Evolutionary conservation across 2,888 invertebrate species (phyloP).

Genomic region (Athalia rosae): DNA sequence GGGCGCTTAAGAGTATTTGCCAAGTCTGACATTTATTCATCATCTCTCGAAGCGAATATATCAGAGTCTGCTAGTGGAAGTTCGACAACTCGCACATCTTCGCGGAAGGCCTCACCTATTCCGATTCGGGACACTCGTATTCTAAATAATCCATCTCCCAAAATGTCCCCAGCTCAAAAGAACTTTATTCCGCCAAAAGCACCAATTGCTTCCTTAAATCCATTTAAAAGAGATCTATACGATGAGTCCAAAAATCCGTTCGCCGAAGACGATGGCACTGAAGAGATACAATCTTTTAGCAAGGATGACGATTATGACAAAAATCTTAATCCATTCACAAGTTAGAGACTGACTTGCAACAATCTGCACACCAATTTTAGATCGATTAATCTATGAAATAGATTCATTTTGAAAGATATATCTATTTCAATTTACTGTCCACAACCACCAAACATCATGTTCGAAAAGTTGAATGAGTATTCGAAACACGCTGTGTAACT

Average conservation of each 20-base stretch:
- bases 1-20: constrained; percentile 57
- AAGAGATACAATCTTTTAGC: constrained; percentile 77
- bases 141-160: constrained; percentile 65
- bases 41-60: constrained; percentile 79
- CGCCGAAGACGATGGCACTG: constrained; percentile 75
- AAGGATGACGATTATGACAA: constrained; percentile 81
- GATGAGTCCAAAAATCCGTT: constrained; percentile 82
- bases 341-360: constrained; percentile 1
- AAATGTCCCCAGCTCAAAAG: constrained; percentile 66
- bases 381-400: constrained; percentile 5
- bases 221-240: constrained; percentile 74
- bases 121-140: constrained; percentile 66
- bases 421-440: constrained; percentile 2
- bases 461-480: constrained; percentile 7
- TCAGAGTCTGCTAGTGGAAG: constrained; percentile 59
- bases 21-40: constrained; percentile 74
- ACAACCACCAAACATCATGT: constrained; percentile 8
- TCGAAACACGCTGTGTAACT: constrained; percentile 14
- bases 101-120: constrained; percentile 65
- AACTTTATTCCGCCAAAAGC: constrained; percentile 66
- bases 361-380: constrained; percentile 17
- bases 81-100: constrained; percentile 58
- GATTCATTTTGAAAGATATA: background rate
- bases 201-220: constrained; percentile 69
- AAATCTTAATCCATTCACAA: constrained; percentile 84